Conservation (phyloP, 1,140 invertebrate species). For the Drosophila kanapiae region DNA sequence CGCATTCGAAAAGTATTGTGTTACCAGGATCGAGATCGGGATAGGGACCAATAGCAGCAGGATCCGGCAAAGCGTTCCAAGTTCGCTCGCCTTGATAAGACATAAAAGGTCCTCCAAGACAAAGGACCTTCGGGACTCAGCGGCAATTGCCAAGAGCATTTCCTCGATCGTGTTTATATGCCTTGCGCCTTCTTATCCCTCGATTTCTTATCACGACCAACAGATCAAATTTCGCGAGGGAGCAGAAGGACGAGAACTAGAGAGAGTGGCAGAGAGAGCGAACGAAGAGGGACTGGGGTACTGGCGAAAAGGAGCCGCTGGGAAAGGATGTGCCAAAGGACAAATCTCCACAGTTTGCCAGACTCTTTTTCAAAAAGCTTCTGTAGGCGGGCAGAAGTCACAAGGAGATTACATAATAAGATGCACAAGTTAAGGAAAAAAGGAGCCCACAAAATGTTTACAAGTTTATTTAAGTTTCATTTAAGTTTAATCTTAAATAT, state of each 20-base stretch:
- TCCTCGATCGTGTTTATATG: slow-evolving; percentile 53
- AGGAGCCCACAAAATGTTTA: not conserved
- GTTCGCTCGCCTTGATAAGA: slow-evolving; percentile 61
- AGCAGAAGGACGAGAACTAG: not conserved
- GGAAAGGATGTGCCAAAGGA: slow-evolving; percentile 48
- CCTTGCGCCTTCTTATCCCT: slow-evolving; percentile 51
- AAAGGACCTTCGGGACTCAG: slow-evolving; percentile 35
- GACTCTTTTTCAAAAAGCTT: not conserved
- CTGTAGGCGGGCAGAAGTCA: slow-evolving; percentile 34
- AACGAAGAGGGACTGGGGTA: not conserved
- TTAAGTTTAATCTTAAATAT: not conserved
- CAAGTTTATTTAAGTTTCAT: not conserved
- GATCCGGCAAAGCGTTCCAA: slow-evolving; percentile 46
- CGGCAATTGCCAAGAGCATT: slow-evolving; percentile 44
- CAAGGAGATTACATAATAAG: slow-evolving; percentile 5
- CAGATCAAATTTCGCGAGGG: slow-evolving; percentile 63
- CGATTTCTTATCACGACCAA: slow-evolving; percentile 66
- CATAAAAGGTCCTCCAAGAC: slow-evolving; percentile 65
- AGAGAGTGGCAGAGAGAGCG: not conserved
- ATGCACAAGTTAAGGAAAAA: not conserved
- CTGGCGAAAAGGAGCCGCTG: slow-evolving; percentile 33
- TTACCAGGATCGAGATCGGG: slow-evolving; percentile 38
- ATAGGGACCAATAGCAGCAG: slow-evolving; percentile 27
- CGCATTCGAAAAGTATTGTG: slow-evolving; percentile 64
- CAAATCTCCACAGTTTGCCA: not conserved